Evolutionary conservation across 2,888 invertebrate species (phyloP).

Genomic region (Palloptera scutellata): DNA sequence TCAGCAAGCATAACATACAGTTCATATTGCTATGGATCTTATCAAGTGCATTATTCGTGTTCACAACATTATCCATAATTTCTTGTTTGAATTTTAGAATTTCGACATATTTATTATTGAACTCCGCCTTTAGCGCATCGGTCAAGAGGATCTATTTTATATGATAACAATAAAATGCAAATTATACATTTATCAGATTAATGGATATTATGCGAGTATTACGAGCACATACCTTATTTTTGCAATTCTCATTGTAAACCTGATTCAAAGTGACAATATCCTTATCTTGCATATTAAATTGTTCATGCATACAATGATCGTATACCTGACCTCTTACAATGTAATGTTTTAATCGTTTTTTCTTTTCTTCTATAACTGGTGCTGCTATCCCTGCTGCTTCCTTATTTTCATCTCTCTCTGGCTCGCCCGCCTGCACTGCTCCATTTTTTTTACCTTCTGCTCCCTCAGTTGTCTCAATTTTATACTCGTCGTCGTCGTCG

Average conservation of each 20-base stretch:
- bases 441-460: no score
- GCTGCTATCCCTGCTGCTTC: not conserved
- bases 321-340: conserved; percentile 46
- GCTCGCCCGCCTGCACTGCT: not conserved
- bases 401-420: not conserved
- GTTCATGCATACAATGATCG: conserved; percentile 50
- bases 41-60: conserved; percentile 47
- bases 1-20: conserved; percentile 49
- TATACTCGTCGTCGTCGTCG: conserved; percentile 8
- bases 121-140: conserved; percentile 50
- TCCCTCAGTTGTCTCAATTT: not conserved
- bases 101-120: conserved; percentile 53
- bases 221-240: conserved; percentile 37
- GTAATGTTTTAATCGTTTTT: conserved; percentile 37
- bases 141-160: conserved; percentile 30
- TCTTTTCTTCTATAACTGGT: not conserved
- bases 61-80: conserved; percentile 48
- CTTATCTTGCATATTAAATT: conserved; percentile 49
- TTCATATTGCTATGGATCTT: conserved; percentile 56
- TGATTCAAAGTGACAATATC: conserved; percentile 51
- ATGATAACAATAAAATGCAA: no score
- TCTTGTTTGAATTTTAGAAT: conserved; percentile 49
- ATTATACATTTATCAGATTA: no score
- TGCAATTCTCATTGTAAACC: conserved; percentile 49
- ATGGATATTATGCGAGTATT: not conserved